A percentile compares a stretch with the other conserved stretches of the same genome.
Evolutionary conservation across 2,113 vertebrate genomes (phyloP).

Genomic region (Corythornis vintsioides): DNA sequence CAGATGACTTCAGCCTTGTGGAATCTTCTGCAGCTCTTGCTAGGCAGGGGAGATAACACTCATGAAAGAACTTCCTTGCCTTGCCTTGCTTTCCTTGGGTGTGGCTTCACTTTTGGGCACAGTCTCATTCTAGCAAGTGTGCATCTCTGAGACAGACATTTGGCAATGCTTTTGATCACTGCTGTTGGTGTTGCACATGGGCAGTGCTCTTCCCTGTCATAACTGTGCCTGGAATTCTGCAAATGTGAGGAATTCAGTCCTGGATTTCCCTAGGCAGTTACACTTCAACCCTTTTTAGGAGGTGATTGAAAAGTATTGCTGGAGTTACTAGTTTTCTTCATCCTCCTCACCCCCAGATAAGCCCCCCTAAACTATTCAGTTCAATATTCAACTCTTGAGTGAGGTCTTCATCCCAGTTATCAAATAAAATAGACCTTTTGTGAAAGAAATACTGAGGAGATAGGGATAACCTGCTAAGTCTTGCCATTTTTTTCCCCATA

Average conservation of each 20-base stretch:
- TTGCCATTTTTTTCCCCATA: constrained; percentile 24
- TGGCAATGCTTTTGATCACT: constrained; percentile 63
- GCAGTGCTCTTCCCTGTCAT: constrained; percentile 35
- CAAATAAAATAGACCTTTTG: background rate
- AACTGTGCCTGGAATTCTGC: constrained; percentile 67
- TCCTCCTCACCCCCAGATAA: background rate
- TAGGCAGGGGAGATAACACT: background rate
- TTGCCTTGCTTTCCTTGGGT: constrained; percentile 3
- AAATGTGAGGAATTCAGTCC: constrained; percentile 73
- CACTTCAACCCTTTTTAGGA: constrained; percentile 68
- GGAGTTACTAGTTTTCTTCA: constrained; percentile 54
- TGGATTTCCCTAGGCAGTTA: constrained; percentile 67
- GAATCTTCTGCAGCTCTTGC: constrained; percentile 22
- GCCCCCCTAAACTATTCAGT: background rate
- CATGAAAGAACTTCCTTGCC: background rate
- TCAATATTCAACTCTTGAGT: background rate
- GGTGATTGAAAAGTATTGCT: constrained; percentile 26
- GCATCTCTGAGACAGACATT: constrained; percentile 32
- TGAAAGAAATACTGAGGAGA: constrained; percentile 1
- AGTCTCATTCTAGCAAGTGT: constrained; percentile 18
- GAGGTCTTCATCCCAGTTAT: background rate
- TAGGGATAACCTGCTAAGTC: constrained; percentile 29
- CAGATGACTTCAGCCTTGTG: constrained; percentile 54
- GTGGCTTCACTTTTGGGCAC: background rate
- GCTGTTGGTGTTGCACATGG: background rate